These are phyloP conservation scores for Cheilosia grossa DNA, from an alignment of 2,888 invertebrate species.

Conservation along the genomic window DNA sequence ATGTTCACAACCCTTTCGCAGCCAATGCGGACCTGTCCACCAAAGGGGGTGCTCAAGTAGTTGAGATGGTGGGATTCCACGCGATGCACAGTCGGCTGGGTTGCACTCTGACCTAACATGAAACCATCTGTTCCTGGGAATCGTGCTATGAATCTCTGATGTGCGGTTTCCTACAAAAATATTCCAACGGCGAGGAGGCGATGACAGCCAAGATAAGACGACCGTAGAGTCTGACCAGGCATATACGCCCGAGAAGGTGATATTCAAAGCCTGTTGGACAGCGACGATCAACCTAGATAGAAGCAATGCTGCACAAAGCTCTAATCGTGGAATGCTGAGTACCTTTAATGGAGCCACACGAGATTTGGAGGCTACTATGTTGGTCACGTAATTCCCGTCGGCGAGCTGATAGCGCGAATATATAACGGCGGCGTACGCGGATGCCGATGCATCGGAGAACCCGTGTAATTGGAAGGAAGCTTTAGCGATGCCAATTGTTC, in stretches of 20 bases:
- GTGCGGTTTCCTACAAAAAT: slow-evolving; percentile 2
- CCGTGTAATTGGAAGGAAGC: not conserved
- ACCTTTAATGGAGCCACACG: slow-evolving; percentile 2
- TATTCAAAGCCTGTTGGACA: not conserved
- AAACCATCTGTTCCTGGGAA: not conserved
- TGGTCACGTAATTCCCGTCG: too few species aligned
- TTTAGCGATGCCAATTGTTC: not conserved
- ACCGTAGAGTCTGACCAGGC: slow-evolving; percentile 1
- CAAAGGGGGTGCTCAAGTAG: not conserved
- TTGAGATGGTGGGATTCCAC: not conserved
- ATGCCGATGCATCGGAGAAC: too few species aligned
- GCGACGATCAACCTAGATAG: not conserved
- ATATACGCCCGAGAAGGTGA: slow-evolving; percentile 4
- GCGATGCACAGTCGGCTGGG: slow-evolving; percentile 3
- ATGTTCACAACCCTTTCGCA: not conserved
- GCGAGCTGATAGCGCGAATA: too few species aligned
- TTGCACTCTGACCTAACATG: not conserved
- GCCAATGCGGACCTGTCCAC: slow-evolving; percentile 18
- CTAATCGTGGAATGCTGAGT: slow-evolving; percentile 20
- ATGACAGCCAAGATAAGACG: not conserved
- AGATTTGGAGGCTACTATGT: too few species aligned
- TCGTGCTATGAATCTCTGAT: not conserved
- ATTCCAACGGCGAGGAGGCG: not conserved
- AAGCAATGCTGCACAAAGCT: slow-evolving; percentile 11
- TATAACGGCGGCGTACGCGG: too few species aligned